Evolutionary conservation across 2,797 vertebrate genomes (phyloP).

Genomic region (Pygocentrus nattereri): DNA sequence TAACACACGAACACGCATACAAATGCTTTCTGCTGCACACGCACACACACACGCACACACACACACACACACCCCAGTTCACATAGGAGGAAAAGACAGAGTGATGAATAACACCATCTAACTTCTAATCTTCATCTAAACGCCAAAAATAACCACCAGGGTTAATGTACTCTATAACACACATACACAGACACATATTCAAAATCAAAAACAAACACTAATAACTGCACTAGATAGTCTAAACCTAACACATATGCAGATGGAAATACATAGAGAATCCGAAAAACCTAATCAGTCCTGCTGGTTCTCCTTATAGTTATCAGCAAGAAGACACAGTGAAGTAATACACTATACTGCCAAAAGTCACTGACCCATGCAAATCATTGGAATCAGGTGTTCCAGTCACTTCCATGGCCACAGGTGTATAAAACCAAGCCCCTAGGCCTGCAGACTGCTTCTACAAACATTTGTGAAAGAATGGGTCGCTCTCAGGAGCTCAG

Average conservation of each 20-base stretch:
- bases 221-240: neutral
- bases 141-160: conserved; percentile 31
- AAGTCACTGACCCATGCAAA: too few relatives aligned
- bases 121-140: conserved; percentile 33
- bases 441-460: too few relatives aligned
- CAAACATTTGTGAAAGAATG: too few relatives aligned
- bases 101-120: conserved; percentile 59
- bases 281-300: too few relatives aligned
- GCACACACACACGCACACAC: conserved; percentile 24
- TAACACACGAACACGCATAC: neutral
- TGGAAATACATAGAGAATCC: conserved; percentile 35
- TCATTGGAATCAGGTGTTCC: too few relatives aligned
- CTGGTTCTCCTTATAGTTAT: too few relatives aligned
- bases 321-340: too few relatives aligned
- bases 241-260: conserved; percentile 64
- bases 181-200: neutral
- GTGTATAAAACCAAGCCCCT: too few relatives aligned
- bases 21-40: neutral
- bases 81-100: conserved; percentile 57
- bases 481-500: too few relatives aligned
- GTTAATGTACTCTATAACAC: conserved; percentile 34
- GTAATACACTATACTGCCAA: too few relatives aligned
- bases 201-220: neutral
- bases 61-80: conserved; percentile 30
- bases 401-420: too few relatives aligned